These are phyloP conservation scores for Polyommatus icarus DNA, from an alignment of 2,888 invertebrate species.

Conservation along the genomic window DNA sequence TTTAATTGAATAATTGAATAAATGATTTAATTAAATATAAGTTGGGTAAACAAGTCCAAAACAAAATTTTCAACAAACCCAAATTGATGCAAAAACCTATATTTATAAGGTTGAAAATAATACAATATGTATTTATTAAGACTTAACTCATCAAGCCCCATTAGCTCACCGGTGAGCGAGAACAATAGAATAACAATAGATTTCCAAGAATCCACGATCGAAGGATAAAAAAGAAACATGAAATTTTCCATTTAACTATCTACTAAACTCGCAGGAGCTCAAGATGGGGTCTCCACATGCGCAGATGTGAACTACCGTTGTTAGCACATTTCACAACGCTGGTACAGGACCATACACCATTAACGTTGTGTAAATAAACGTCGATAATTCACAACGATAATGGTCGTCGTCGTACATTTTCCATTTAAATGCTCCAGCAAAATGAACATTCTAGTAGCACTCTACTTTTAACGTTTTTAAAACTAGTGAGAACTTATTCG, in stretches of 20 bases:
- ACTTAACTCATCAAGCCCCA: too few relatives aligned
- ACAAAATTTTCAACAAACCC: too few relatives aligned
- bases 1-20: too few relatives aligned
- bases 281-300: background rate
- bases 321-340: background rate
- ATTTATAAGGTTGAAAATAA: too few relatives aligned
- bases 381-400: conserved; percentile 7
- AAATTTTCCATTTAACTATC: background rate
- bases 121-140: background rate
- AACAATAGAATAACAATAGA: too few relatives aligned
- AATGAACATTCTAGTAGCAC: background rate
- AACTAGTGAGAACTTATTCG: too few relatives aligned
- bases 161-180: too few relatives aligned
- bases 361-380: background rate
- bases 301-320: conserved; percentile 7
- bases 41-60: too few relatives aligned
- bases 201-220: too few relatives aligned
- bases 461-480: background rate
- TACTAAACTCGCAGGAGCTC: background rate
- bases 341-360: conserved; percentile 9
- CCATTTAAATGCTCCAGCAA: background rate
- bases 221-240: background rate
- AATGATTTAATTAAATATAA: too few relatives aligned
- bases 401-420: background rate
- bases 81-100: too few relatives aligned